Percentiles rank a stretch among this genome's conserved stretches.
These are phyloP conservation scores for Dolichallabes microphthalmus DNA, from an alignment of 2,113 vertebrate species.

Conservation along the genomic window DNA sequence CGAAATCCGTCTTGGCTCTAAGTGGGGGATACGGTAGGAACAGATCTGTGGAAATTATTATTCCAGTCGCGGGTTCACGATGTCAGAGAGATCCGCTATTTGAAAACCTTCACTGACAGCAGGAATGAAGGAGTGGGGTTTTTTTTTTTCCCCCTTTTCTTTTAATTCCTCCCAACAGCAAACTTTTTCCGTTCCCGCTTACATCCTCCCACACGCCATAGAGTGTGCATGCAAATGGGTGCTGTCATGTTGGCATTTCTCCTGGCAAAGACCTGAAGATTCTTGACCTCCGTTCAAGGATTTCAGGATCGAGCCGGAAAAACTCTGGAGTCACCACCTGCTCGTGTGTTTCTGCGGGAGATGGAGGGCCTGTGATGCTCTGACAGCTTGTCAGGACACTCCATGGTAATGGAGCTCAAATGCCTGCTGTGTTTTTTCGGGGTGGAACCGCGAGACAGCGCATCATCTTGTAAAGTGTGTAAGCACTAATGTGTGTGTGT, in stretches of 20 bases:
- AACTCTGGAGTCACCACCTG: slow-evolving; percentile 42
- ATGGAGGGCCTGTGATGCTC: slow-evolving; percentile 39
- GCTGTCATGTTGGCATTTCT: slow-evolving; percentile 30
- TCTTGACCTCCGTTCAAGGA: slow-evolving; percentile 48
- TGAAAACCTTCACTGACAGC: neutral
- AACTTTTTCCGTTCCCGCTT: slow-evolving; percentile 29
- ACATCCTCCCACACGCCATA: slow-evolving; percentile 1
- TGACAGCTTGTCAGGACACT: slow-evolving; percentile 56
- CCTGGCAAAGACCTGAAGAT: slow-evolving; percentile 31
- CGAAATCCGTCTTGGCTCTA: slow-evolving; percentile 20
- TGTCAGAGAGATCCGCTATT: neutral
- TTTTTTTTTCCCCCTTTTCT: slow-evolving; percentile 6
- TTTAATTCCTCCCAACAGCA: slow-evolving; percentile 6
- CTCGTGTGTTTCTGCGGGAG: slow-evolving; percentile 8
- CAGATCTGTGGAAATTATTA: neutral
- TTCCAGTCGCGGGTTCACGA: slow-evolving; percentile 8
- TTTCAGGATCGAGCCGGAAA: slow-evolving; percentile 33
- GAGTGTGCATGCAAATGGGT: slow-evolving; percentile 23
- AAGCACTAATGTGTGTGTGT: neutral
- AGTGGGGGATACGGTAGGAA: neutral
- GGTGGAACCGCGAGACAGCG: slow-evolving; percentile 31
- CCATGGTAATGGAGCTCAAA: slow-evolving; percentile 54
- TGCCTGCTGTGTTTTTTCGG: slow-evolving; percentile 18
- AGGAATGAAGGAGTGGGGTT: neutral
- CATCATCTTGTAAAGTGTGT: slow-evolving; percentile 11